Evolutionary conservation across 2,888 invertebrate genomes (phyloP).

Genomic region (Coelinius sp.): DNA sequence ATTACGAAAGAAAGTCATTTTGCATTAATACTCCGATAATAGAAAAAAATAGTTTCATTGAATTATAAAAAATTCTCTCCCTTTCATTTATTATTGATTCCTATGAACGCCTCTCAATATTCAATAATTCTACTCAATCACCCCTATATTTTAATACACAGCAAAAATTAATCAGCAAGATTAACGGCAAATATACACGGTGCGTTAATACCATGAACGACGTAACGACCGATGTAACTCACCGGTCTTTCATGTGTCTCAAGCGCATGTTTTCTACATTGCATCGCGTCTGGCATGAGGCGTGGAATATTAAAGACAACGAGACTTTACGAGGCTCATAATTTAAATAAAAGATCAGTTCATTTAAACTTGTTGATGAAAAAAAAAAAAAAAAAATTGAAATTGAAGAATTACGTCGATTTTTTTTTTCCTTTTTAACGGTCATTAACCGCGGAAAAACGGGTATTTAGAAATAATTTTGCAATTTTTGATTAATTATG

Average conservation of each 20-base stretch:
- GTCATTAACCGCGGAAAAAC: neutral
- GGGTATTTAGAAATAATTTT: too few species aligned
- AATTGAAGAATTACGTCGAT: conserved; percentile 1
- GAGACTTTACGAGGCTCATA: conserved; percentile 25
- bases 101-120: neutral
- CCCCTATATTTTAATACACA: neutral
- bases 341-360: conserved; percentile 35
- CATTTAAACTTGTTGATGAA: conserved; percentile 7
- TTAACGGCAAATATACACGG: conserved; percentile 29
- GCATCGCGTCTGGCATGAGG: conserved; percentile 20
- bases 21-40: conserved; percentile 15
- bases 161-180: conserved; percentile 28
- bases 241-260: conserved; percentile 18
- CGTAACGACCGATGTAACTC: conserved; percentile 35
- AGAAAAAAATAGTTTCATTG: neutral
- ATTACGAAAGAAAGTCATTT: conserved; percentile 32
- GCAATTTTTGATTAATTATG: too few species aligned
- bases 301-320: conserved; percentile 27
- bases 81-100: neutral
- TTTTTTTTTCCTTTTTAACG: too few species aligned
- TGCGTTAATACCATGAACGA: conserved; percentile 30
- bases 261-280: conserved; percentile 13
- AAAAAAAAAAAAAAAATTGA: conserved; percentile 5
- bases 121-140: conserved; percentile 3
- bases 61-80: neutral